A percentile compares a stretch with the other conserved stretches of the same genome.
These are phyloP conservation scores for Hirundo rustica DNA, from an alignment of 2,797 vertebrate genomes.

Conservation along the genomic window DNA sequence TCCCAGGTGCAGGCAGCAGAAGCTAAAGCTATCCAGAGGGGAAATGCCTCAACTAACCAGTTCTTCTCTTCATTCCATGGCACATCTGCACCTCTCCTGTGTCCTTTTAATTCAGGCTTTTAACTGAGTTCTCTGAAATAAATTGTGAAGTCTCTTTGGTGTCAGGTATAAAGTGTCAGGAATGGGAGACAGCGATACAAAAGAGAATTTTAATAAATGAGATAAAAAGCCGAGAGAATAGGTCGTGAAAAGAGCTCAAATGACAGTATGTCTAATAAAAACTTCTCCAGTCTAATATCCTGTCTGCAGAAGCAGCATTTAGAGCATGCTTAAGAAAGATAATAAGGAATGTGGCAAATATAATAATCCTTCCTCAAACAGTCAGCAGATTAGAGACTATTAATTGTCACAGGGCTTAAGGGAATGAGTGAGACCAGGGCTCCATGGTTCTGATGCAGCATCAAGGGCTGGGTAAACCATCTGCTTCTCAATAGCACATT, in stretches of 20 bases:
- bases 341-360: not conserved
- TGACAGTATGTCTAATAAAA: not conserved
- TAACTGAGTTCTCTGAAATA: conserved; percentile 9
- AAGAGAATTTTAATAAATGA: conserved; percentile 2
- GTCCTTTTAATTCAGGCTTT: not conserved
- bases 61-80: not conserved
- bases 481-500: not conserved
- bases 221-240: not conserved
- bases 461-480: not conserved
- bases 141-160: not conserved
- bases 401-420: conserved; percentile 19
- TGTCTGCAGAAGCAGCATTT: conserved; percentile 3
- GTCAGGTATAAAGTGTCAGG: not conserved
- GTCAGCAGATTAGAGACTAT: not conserved
- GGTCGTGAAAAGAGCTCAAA: not conserved
- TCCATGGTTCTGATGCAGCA: not conserved
- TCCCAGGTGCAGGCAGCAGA: not conserved
- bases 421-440: not conserved
- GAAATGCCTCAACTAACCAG: not conserved
- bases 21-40: not conserved
- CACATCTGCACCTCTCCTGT: not conserved
- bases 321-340: conserved; percentile 9
- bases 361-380: conserved; percentile 22
- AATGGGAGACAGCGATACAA: not conserved
- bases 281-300: not conserved